phyloP scores from a whole-genome alignment of 2,888 invertebrate genomes.

The Pycnomerus fuliginosus region DNA sequence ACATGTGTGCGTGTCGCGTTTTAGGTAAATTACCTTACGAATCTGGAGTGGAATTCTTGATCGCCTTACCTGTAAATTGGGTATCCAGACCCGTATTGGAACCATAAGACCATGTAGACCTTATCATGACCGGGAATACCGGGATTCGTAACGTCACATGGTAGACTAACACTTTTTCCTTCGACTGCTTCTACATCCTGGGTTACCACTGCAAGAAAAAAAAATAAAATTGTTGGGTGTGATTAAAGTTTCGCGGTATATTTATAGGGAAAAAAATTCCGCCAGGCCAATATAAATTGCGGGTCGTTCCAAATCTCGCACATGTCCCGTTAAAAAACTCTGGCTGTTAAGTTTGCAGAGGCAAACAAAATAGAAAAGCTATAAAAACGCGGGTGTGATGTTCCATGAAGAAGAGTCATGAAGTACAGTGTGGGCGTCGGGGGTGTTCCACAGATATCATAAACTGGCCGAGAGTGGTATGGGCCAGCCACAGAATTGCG shows the following conservation, averaged over 20 bases:
- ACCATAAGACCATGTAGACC: conserved; percentile 92
- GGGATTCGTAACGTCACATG: conserved; percentile 82
- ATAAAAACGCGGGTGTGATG: conserved; percentile 22
- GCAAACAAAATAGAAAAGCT: conserved; percentile 26
- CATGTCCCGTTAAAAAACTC: conserved; percentile 18
- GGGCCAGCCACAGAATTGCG: conserved; percentile 36
- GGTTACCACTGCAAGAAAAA: conserved; percentile 64
- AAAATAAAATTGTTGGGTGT: no score
- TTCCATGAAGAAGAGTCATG: conserved; percentile 23
- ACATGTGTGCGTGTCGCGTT: conserved; percentile 5
- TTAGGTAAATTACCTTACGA: conserved; percentile 3
- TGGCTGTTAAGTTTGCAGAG: conserved; percentile 17
- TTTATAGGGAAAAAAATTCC: no score
- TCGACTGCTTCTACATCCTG: conserved; percentile 85
- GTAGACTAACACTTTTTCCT: conserved; percentile 82
- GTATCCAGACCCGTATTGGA: conserved; percentile 81
- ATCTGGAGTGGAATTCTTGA: not conserved
- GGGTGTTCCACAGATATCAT: conserved; percentile 29
- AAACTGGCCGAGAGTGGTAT: conserved; percentile 33
- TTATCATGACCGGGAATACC: conserved; percentile 79
- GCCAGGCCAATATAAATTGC: no score
- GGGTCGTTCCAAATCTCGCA: no score
- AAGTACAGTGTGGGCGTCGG: conserved; percentile 19
- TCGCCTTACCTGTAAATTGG: conserved; percentile 79
- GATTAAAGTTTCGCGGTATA: no score